Base-by-base conservation (phyloP, 2,113 vertebrate genomes). In the Osmerus eperlanus region DNA sequence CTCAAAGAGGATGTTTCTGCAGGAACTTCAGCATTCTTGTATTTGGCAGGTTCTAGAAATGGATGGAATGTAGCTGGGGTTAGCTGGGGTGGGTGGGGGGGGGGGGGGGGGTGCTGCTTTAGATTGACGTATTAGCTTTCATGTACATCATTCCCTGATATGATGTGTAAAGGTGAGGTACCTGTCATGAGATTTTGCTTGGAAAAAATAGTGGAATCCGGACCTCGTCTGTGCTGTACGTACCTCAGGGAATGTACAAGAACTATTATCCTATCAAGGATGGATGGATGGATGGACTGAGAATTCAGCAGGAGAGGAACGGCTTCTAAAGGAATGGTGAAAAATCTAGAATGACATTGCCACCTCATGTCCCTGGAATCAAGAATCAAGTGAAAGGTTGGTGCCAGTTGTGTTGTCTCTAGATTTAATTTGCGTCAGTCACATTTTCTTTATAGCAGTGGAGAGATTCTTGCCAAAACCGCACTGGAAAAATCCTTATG, bases 381-480 rank as follows among this genome's bases (percentile, higher is more conserved):
- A 81, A 62, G 85, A 85, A 89, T 86, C 77, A 81, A 62, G 77
- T 63, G 58, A 77, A 65, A 83, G 78, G 74, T 72, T 86, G 65
- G 81, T 86, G 89, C 85, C 88, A 81, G 85, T 69, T 68, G 77
- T 86, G 82, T 85, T 88, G 85, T 87, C 80, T 71, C 66, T 78
- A 86, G 85, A 88, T 89, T 87, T 87, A 86, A 87, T 83, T 89
- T 89, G 86, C 85, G 81, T 89, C 89, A 86, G 85, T 88, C 80
- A 77, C 83, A 85, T 18, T 8, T 89, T 86, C 79, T 89, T 86
- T 87, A 81, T 62, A 21, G 41, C 13, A 15, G 69, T 83, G 71
- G 67, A 80, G 79, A 79, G 83, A 85, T 81, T 79, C 66, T 76
- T 32, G 87, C 85, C 87, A 90, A 89, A 75, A 9, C 11, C 4